Evolutionary conservation across 2,888 invertebrate genomes (phyloP), one percentile per base, ranked within the genome.

Genomic region (Dusona sp.): DNA sequence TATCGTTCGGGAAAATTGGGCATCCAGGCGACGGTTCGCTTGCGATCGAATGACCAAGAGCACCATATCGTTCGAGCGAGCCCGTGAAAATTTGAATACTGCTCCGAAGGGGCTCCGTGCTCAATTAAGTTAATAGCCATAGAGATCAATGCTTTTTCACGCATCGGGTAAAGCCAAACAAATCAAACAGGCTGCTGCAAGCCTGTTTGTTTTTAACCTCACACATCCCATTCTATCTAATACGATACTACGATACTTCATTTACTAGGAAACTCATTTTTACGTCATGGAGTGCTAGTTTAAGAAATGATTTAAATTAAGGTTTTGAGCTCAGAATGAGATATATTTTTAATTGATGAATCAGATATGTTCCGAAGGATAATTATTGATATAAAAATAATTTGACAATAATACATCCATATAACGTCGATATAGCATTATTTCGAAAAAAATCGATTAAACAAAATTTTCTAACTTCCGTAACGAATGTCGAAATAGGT

Each of bases 61-160:
- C 65, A 72, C 72, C 25, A n/a, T 22, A 22, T 65, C 51, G 73
- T 4, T 36, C 48, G 36, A 64, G n/a, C 68, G 79, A 61, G 42
- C 74, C 79, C 68, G 67, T 73, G 83, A 86, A 86, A 86, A 86
- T 86, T 83, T 83, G 74, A 86, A 86, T 80, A 83, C 80, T 80
- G 80, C 80, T 83, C 77, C 72, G 80, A 72, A 38, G 83, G 70
- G 38, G 45, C 38, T 45, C 54, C 83, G 80, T 57, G 83, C 75
- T 80, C 86, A 80, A 86, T 86, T 83, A 80, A 86, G 77, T 86
- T 83, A 86, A 86, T 80, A 80, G 86, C 79, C 73, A 86, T 86
- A 77, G 83, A 86, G 83, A 86, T 86, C 83, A 80, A 86, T 79
- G 86, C 80, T 80, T 83, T 83, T 86, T 80, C 83, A 83, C 86